A percentile compares a stretch with the other conserved stretches of the same genome.
These are phyloP conservation scores for Pomacea canaliculata DNA, from an alignment of 2,888 invertebrate genomes.

Conservation along the genomic window DNA sequence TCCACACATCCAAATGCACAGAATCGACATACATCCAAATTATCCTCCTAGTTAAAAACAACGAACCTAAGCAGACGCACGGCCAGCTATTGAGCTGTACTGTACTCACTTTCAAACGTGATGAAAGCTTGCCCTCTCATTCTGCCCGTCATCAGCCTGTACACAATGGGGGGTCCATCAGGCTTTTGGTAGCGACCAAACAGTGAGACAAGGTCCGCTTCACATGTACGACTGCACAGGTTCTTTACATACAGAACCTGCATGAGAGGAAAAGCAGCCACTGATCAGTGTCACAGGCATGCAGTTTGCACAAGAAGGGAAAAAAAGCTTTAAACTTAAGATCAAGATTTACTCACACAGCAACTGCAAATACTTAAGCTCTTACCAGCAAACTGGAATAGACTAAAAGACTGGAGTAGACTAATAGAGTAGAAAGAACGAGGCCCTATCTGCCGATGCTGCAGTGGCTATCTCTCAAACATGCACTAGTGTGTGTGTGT, in stretches of 20 bases:
- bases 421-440: too few species aligned
- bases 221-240: conserved; percentile 50
- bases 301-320: too few species aligned
- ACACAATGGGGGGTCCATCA: conserved; percentile 40
- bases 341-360: too few species aligned
- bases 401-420: too few species aligned
- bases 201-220: conserved; percentile 57
- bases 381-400: too few species aligned
- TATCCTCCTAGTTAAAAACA: background rate
- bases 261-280: background rate
- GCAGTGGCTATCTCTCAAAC: too few species aligned
- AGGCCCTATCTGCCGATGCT: too few species aligned
- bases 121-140: conserved; percentile 68
- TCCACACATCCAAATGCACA: background rate
- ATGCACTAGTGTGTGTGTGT: too few species aligned
- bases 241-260: conserved; percentile 66
- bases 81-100: too few species aligned
- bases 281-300: too few species aligned
- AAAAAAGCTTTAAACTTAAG: too few species aligned
- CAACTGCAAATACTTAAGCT: too few species aligned
- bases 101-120: conserved; percentile 56
- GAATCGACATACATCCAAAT: background rate
- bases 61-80: background rate
- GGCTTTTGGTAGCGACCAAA: conserved; percentile 55
- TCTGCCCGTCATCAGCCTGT: conserved; percentile 56